A percentile compares a stretch with the other conserved stretches of the same genome.
Evolutionary conservation across 1,140 invertebrate genomes (phyloP).

Genomic region (Aphelinus atriplicis): DNA sequence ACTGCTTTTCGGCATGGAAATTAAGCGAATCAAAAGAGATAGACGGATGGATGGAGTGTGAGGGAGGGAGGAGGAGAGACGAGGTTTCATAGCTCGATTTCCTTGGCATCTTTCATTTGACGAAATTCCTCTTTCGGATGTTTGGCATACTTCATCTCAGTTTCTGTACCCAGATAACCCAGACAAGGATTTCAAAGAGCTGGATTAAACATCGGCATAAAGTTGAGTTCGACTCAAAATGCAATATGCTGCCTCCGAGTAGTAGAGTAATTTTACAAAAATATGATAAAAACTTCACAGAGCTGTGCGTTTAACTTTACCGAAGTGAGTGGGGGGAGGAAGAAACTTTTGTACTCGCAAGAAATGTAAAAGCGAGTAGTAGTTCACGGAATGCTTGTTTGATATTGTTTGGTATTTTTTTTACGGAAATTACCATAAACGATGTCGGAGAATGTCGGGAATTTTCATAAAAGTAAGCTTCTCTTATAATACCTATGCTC

Average conservation of each 20-base stretch:
- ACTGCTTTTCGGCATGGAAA: no score
- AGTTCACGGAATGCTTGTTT: no score
- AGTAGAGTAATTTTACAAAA: not conserved
- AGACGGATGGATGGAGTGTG: not conserved
- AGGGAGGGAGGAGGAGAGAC: not conserved
- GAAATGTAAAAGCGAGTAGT: no score
- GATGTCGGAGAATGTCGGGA: no score
- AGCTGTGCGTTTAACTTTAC: not conserved
- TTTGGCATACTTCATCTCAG: conserved; percentile 12
- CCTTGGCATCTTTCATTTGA: conserved; percentile 15
- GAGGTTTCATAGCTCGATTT: conserved; percentile 11
- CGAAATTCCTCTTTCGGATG: conserved; percentile 12
- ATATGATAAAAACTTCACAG: conserved; percentile 1
- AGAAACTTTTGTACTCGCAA: no score
- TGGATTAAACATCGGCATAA: conserved; percentile 10
- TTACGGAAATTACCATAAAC: no score
- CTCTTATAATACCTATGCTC: no score
- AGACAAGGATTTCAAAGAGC: conserved; percentile 7
- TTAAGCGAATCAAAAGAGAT: no score
- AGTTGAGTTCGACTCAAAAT: not conserved
- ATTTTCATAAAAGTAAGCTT: no score
- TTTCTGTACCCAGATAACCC: not conserved
- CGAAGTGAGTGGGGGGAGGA: no score
- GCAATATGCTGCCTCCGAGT: not conserved
- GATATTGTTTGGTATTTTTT: no score